phyloP scores from a whole-genome alignment of 2,797 vertebrate species.

The Tadarida brasiliensis region DNA sequence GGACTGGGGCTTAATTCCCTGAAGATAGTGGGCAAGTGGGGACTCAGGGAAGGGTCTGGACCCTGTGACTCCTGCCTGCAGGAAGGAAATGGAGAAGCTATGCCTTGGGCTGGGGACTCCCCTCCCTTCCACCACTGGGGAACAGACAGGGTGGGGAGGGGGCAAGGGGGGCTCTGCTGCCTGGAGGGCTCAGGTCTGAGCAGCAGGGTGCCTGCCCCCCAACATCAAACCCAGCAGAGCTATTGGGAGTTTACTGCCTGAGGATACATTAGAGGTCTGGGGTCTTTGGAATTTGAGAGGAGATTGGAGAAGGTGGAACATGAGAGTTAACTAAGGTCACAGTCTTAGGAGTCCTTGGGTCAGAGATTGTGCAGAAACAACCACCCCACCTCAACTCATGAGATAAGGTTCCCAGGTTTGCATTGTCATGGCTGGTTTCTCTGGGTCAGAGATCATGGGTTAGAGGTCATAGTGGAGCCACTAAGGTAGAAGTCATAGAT shows the following conservation, averaged over 20 bases:
- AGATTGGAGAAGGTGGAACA: neutral
- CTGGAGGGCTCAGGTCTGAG: conserved; percentile 82
- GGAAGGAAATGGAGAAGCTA: conserved; percentile 49
- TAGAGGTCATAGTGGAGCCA: neutral
- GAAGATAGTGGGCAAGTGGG: conserved; percentile 2
- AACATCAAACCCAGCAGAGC: neutral
- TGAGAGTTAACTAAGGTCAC: neutral
- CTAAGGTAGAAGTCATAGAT: conserved; percentile 31
- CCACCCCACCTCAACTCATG: neutral
- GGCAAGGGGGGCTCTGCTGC: conserved; percentile 40
- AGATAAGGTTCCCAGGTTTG: conserved; percentile 28
- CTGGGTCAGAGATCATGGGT: conserved; percentile 4
- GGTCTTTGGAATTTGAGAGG: neutral
- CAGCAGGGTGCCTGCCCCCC: conserved; percentile 57
- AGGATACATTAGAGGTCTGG: conserved; percentile 8
- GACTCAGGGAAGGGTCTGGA: conserved; percentile 33
- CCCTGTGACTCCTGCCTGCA: conserved; percentile 78
- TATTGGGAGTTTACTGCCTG: neutral
- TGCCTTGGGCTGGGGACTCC: neutral
- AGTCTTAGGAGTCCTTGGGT: neutral
- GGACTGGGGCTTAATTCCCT: neutral
- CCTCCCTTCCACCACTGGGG: neutral
- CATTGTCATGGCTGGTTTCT: conserved; percentile 12
- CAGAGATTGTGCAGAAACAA: neutral
- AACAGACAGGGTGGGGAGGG: neutral